Base-by-base conservation (phyloP, 2,113 vertebrate genomes). In the Chaenogobius annularis region DNA sequence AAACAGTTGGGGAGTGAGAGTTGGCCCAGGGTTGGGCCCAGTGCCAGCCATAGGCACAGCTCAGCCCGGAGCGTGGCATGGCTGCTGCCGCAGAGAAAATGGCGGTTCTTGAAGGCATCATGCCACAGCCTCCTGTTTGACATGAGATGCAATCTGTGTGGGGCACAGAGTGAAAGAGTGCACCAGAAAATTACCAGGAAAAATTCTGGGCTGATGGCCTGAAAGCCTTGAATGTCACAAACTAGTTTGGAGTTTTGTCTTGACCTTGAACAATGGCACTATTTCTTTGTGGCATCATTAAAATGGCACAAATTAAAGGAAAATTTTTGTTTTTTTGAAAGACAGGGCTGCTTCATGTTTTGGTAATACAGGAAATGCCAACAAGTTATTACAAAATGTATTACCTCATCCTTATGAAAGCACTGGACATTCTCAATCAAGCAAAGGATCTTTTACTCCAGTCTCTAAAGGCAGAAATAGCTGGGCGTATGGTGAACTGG, bases 11-110 rank as follows among this genome's bases (percentile, higher is more conserved):
- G 65, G 78, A 87, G 79, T 15, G 46, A 67, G 85, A 83, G 80
- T 80, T 70, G 26, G 83, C 19, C 85, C 87, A 90, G 86, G 84
- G 77, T 85, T 82, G 83, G 91, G 90, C 89, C 63, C 58, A 6
- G 73, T 89, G 91, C 89, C 91, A 90, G 81, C 89, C 89, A 85
- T 91, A 89, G 85, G 90, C 89, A 88, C 77, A 83, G 73, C 82
- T 61, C 66, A 83, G 85, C 90, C 85, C 81, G 59, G 79, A 89
- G 88, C 87, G 86, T 86, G 88, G 90, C 90, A 89, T 89, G 87
- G 85, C 86, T 85, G 82, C 83, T 85, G 85, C 84, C 69, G 89
- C 88, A 88, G 79, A 92, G 89, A 90, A 92, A 88, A 92, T 92
- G 91, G 91, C 83, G 82, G 69, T 79, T 77, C 62, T 74, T 9